A percentile compares a stretch with the other conserved stretches of the same genome.
Conservation (phyloP, 2,797 vertebrate species). For the Pelochelys cantorii region DNA sequence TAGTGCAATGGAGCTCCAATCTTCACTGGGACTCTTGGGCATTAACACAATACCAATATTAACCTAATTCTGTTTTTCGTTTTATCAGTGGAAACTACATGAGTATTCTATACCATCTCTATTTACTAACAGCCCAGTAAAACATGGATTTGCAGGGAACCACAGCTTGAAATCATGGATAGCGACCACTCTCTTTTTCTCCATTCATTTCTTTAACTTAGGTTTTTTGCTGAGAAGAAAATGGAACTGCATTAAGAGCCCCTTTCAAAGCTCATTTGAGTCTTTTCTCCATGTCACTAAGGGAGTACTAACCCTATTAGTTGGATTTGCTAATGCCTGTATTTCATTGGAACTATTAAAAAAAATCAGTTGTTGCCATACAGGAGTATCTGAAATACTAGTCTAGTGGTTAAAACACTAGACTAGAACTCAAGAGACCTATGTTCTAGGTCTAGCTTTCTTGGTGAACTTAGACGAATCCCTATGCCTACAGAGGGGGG, state of each 20-base stretch:
- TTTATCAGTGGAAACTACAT: not conserved
- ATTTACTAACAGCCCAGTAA: not conserved
- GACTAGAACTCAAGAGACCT: not conserved
- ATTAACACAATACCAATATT: not conserved
- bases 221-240: not conserved
- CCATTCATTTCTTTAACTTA: rapidly evolving
- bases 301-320: not conserved
- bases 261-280: not conserved
- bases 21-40: not conserved
- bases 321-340: not conserved
- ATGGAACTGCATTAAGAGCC: not conserved
- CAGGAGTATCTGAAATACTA: not conserved
- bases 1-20: not conserved
- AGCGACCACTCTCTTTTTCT: not conserved
- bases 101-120: not conserved
- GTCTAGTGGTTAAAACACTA: not conserved
- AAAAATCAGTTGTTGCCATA: not conserved
- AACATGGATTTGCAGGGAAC: not conserved
- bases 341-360: too few species aligned
- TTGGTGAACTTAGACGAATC: not conserved
- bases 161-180: rapidly evolving
- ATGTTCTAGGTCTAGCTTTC: not conserved
- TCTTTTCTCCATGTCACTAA: not conserved
- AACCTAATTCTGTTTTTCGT: not conserved
- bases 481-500: not conserved